Evolutionary conservation across 2,888 invertebrate species (phyloP).

Genomic region (Gymnocheta viridis): DNA sequence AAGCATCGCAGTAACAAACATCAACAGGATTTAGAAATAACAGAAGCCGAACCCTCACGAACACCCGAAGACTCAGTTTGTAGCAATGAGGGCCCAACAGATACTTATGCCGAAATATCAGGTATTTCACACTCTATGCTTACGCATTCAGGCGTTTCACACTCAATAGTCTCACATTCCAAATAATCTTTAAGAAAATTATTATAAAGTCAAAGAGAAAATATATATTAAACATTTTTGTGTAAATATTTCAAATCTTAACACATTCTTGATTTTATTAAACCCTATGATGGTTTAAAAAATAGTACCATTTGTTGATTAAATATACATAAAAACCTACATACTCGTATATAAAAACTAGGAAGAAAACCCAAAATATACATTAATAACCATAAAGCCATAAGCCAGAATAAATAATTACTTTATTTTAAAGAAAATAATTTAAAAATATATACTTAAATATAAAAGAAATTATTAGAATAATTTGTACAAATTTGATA

Average conservation of each 20-base stretch:
- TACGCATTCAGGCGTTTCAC: slow-evolving; percentile 80
- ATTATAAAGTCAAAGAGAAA: slow-evolving; percentile 66
- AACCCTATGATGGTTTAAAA: slow-evolving; percentile 61
- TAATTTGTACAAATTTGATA: slow-evolving; percentile 66
- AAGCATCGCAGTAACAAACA: slow-evolving; percentile 84
- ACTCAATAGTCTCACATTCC: slow-evolving; percentile 78
- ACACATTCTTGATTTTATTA: slow-evolving; percentile 66
- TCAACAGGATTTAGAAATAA: slow-evolving; percentile 86
- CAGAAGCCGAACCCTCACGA: slow-evolving; percentile 90
- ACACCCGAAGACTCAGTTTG: slow-evolving; percentile 96
- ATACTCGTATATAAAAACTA: background rate
- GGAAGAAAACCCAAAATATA: slow-evolving; percentile 14
- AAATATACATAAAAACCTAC: background rate
- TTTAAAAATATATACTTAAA: slow-evolving; percentile 13
- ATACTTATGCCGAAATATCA: slow-evolving; percentile 82
- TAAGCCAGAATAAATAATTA: slow-evolving; percentile 68
- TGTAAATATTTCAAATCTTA: slow-evolving; percentile 49
- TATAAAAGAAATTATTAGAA: slow-evolving; percentile 30
- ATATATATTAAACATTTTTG: slow-evolving; percentile 8
- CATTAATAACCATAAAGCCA: slow-evolving; percentile 19
- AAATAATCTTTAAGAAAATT: slow-evolving; percentile 71
- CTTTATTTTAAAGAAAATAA: slow-evolving; percentile 61
- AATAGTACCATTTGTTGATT: slow-evolving; percentile 40
- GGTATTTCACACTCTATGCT: slow-evolving; percentile 81
- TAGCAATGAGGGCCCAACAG: slow-evolving; percentile 92